Conservation (phyloP, 2,797 vertebrate genomes). For the Falco rusticolus region DNA sequence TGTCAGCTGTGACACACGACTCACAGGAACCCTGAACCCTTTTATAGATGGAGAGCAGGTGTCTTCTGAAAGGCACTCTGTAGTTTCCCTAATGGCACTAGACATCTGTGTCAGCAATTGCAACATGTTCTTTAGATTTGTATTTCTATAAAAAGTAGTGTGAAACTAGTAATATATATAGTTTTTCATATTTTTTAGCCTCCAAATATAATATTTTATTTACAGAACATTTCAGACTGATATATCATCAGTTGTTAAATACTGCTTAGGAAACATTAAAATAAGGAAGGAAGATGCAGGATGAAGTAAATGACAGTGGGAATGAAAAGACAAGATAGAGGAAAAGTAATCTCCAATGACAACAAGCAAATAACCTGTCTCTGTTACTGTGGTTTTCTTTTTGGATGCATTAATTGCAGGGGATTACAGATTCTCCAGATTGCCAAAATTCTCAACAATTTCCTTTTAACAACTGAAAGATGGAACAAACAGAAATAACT, state of each 20-base stretch:
- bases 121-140: neutral
- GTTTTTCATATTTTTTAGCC: neutral
- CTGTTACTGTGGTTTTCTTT: neutral
- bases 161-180: no score
- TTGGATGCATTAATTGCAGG: neutral
- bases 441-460: neutral
- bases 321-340: neutral
- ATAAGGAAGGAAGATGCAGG: neutral
- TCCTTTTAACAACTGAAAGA: neutral
- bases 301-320: neutral
- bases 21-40: neutral
- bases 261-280: neutral
- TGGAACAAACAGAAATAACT: neutral
- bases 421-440: neutral
- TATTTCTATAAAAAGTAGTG: neutral
- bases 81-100: neutral
- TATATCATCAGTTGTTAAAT: neutral
- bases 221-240: neutral
- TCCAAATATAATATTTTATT: neutral
- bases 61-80: neutral
- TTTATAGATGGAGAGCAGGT: neutral
- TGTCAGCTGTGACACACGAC: neutral
- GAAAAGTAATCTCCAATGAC: neutral
- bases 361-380: neutral
- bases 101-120: neutral